Evolutionary conservation across 2,888 invertebrate genomes (phyloP), one percentile per base, ranked within the genome.

Genomic region (Eledone cirrhosa): DNA sequence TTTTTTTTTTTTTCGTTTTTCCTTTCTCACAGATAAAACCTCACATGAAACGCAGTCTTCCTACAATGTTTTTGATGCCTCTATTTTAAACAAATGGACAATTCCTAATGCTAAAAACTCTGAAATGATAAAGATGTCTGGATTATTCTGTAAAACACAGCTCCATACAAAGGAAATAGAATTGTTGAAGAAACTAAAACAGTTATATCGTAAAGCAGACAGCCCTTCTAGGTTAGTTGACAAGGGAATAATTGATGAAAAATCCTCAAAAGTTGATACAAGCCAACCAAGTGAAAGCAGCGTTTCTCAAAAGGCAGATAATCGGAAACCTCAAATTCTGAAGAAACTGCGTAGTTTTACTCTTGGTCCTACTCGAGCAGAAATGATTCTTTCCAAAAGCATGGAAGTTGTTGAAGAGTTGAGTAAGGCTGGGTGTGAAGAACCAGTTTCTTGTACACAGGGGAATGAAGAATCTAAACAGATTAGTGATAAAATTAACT

Each of bases 301-400:
- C 22, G 1, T 33, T 22, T 72, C 72, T 22, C 33, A 72, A 31
- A 41, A 72, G n/a, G n/a, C 33, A 31, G 7, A 22, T 4, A n/a
- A 41, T 24, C 72, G 13, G 41, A 72, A 72, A 72, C 72, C 72
- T n/a, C 31, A 31, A 2, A 2, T 72, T 33, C 72, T 72, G 4
- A 22, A 47, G 29, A 76, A 76, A 48, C 76, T 76, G 1, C 76
- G 27, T 19, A 76, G 48, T 48, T 76, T 76, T 16, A 76, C 24
- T 48, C 78, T 80, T 48, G 48, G 79, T 3, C 79, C 77, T 19
- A 83, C 84, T 47, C 79, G 85, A 24, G 82, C 83, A n/a, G 82
- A 84, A 69, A 82, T 84, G 81, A 84, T 85, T 8, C 53, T 48
- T n/a, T 63, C 29, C 77, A 76, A 76, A 76, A 81, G 81, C 59